Conservation (phyloP, 2,113 vertebrate genomes). For the Phoenicopterus ruber region DNA sequence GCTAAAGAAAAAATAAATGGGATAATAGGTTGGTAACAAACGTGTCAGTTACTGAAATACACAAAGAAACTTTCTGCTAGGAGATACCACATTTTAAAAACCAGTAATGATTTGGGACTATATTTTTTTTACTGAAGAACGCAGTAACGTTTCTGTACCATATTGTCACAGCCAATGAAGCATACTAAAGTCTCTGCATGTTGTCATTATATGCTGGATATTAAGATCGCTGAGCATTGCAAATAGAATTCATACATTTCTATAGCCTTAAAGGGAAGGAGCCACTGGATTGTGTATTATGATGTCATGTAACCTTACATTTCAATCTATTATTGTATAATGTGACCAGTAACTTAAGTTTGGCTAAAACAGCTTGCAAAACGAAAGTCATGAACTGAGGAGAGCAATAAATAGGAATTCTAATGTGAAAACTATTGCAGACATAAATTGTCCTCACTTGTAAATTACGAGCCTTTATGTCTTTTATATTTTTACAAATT, state of each 20-base stretch:
- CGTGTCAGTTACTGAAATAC: not conserved
- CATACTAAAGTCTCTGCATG: not conserved
- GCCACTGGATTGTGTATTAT: not conserved
- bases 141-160: not conserved
- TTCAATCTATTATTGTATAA: not conserved
- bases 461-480: not conserved
- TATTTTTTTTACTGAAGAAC: not conserved
- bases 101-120: not conserved
- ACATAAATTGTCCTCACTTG: not conserved
- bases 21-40: not conserved
- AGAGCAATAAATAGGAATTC: not conserved
- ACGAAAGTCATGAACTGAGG: not conserved
- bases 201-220: not conserved
- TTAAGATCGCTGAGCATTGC: not conserved
- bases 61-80: not conserved
- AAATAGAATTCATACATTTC: not conserved
- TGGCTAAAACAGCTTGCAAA: not conserved
- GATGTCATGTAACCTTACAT: not conserved
- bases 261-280: not conserved
- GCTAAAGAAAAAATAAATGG: conserved; percentile 61
- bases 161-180: not conserved
- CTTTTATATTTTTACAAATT: not conserved
- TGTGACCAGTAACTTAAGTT: not conserved
- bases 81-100: not conserved
- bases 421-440: not conserved